These are phyloP conservation scores for Acromyrmex echinatior DNA, from an alignment of 1,140 invertebrate species.

Conservation along the genomic window DNA sequence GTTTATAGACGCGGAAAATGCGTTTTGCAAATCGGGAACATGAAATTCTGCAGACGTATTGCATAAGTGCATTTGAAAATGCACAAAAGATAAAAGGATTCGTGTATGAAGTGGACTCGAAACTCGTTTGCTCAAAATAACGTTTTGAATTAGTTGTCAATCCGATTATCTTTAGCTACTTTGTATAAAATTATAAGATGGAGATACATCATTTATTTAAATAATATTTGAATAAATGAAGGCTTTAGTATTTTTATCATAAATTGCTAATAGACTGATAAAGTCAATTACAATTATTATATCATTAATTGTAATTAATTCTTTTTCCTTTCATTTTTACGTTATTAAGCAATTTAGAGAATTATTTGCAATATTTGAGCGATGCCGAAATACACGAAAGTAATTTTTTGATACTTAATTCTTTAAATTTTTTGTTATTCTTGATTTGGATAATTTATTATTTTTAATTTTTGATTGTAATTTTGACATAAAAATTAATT, in stretches of 20 bases:
- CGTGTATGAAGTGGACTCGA: background rate
- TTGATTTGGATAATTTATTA: background rate
- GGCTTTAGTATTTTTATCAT: too few species aligned
- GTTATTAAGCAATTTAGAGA: background rate
- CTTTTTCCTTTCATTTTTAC: background rate
- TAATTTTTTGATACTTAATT: background rate
- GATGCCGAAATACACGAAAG: background rate
- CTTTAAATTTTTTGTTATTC: background rate
- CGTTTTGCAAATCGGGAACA: background rate
- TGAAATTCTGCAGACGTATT: background rate
- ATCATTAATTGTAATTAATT: background rate
- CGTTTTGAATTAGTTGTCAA: constrained; percentile 4
- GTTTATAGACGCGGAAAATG: background rate
- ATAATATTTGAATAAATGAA: background rate
- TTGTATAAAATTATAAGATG: background rate
- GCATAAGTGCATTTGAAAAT: constrained; percentile 9
- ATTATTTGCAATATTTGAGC: background rate
- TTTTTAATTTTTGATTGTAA: background rate
- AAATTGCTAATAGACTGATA: constrained; percentile 9
- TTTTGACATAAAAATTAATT: constrained; percentile 6
- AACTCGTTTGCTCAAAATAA: background rate
- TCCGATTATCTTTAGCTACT: constrained; percentile 8
- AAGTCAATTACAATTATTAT: background rate
- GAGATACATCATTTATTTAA: background rate
- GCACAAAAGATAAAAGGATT: constrained; percentile 18